phyloP scores from a whole-genome alignment of 35 echinoderm and acorn worm species.

The Apostichopus japonicus region DNA sequence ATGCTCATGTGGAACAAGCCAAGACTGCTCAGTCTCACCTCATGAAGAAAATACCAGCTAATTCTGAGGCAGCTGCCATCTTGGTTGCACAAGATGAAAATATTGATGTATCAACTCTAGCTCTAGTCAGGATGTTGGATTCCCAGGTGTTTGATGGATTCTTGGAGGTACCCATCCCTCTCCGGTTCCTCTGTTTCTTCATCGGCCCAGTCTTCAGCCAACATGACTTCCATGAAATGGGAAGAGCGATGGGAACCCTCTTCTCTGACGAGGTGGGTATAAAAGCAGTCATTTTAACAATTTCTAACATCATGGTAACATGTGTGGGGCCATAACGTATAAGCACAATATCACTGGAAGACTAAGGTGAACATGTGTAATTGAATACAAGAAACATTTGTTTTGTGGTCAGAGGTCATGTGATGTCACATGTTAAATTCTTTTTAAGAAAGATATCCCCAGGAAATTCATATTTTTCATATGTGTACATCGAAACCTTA shows the following conservation, averaged over 20 bases:
- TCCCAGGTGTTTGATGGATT: conserved; percentile 81
- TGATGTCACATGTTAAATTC: too few relatives aligned
- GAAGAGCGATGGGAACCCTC: conserved; percentile 87
- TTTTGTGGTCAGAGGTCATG: too few relatives aligned
- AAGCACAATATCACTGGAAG: too few relatives aligned
- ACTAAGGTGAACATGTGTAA: too few relatives aligned
- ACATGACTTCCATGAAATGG: conserved; percentile 88
- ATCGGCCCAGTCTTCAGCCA: conserved; percentile 74
- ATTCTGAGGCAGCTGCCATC: conserved; percentile 86
- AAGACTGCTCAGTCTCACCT: conserved; percentile 42
- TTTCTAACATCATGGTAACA: too few relatives aligned
- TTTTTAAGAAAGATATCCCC: too few relatives aligned
- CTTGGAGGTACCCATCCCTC: conserved; percentile 87
- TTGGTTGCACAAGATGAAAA: conserved; percentile 84
- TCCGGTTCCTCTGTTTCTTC: conserved; percentile 85
- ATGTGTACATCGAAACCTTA: too few relatives aligned
- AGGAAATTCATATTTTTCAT: too few relatives aligned
- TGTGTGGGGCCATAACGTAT: too few relatives aligned
- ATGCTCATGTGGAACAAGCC: not conserved
- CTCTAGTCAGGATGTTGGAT: conserved; percentile 71
- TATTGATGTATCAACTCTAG: conserved; percentile 66
- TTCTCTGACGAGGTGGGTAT: conserved; percentile 87
- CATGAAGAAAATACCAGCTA: conserved; percentile 83
- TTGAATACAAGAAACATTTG: too few relatives aligned
- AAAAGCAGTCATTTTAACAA: not conserved